Percentiles rank a stretch among this genome's conserved stretches.
These are phyloP conservation scores for Jaculus jaculus DNA, from an alignment of 2,113 vertebrate genomes.

Conservation along the genomic window DNA sequence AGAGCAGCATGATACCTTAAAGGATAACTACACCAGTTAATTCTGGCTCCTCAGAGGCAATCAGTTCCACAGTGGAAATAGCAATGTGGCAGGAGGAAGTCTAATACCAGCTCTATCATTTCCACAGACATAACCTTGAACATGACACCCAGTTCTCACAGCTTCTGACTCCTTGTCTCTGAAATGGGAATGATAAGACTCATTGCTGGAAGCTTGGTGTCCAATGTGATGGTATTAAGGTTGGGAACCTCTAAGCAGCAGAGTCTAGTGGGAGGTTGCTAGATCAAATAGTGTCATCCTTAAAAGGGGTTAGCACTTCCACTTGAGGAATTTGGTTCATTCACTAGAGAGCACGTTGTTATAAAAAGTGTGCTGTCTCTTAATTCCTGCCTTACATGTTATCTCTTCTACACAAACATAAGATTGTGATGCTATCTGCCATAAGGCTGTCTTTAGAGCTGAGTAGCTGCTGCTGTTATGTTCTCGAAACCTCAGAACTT, in stretches of 20 bases:
- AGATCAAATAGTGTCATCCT: background rate
- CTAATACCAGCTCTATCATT: background rate
- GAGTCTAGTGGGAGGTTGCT: background rate
- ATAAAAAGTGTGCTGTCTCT: background rate
- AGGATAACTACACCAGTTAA: background rate
- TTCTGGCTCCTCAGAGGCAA: background rate
- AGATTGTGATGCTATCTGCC: background rate
- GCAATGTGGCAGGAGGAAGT: background rate
- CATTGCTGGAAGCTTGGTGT: background rate
- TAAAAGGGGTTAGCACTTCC: background rate
- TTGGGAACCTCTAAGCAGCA: background rate
- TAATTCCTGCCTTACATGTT: background rate
- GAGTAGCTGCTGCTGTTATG: background rate
- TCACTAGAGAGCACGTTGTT: background rate
- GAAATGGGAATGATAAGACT: background rate
- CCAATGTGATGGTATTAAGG: background rate
- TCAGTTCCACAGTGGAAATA: background rate
- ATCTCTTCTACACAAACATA: background rate
- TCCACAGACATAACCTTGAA: background rate
- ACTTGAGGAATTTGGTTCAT: background rate
- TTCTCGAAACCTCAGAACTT: background rate
- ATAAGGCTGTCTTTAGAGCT: background rate
- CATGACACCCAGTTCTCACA: background rate
- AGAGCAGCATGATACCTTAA: background rate
- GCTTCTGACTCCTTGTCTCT: background rate